Evolutionary conservation across 2,113 vertebrate species (phyloP), one percentile per base, ranked within the genome.

Genomic region (Podarcis raffonei): DNA sequence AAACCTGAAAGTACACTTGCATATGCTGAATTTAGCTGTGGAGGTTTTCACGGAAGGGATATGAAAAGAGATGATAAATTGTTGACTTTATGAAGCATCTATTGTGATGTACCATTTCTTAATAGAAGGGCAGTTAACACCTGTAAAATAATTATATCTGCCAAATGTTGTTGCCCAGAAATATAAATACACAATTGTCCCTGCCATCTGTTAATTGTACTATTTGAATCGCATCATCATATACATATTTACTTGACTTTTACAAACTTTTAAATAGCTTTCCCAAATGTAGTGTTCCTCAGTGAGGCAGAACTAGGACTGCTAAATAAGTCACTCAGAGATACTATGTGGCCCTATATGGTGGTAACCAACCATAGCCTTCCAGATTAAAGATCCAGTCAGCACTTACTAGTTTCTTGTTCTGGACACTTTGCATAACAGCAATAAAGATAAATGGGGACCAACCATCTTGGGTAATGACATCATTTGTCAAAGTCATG

Each of bases 121-220:
- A 20, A 95, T 81, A 92, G 83, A 95, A 95, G 95, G 95, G 94
- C 95, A 97, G 94, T 94, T 96, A 97, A 96, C 96, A 97, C 96
- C 97, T 97, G 97, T 97, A 97, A 96, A 95, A 96, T 96, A 97
- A 97, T 97, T 97, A 97, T 96, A 97, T 94, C 95, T 96, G 96
- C 97, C 97, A 98, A 97, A 97, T 97, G 97, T 84, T 96, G 93
- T 92, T 97, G 97, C 96, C 95, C 95, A 95, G 93, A 93, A 96
- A 91, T 95, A 95, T 94, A 97, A 97, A 97, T 97, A 94, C 68
- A 87, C 97, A 97, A 97, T 97, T 95, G 94, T 95, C 93, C 85
- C 86, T 94, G 93, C 96, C 97, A 98, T 97, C 97, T 97, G 97
- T 96, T 97, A 97, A 97, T 97, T 96, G 95, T 92, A 92, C 90